phyloP scores from a whole-genome alignment of 1,140 invertebrate genomes.

The Diabrotica undecimpunctata region DNA sequence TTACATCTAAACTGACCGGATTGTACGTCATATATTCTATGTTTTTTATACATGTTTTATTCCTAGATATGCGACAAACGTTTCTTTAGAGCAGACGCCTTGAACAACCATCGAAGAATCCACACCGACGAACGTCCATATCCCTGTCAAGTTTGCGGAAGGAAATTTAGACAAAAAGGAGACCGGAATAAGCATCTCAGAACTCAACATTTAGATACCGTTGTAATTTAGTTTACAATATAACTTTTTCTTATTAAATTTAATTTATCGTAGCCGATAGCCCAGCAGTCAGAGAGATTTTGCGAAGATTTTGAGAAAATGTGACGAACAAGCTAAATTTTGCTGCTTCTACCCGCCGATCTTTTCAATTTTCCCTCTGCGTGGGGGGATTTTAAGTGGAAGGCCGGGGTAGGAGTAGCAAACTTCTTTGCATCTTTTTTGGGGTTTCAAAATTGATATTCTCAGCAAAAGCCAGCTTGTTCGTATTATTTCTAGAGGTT shows the following conservation, averaged over 20 bases:
- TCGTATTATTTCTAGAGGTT: too few relatives aligned
- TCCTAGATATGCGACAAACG: slow-evolving; percentile 52
- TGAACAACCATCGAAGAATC: slow-evolving; percentile 58
- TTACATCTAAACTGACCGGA: too few relatives aligned
- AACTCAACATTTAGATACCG: slow-evolving; percentile 51
- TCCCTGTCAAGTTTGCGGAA: slow-evolving; percentile 62
- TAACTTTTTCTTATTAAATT: neutral
- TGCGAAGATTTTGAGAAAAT: neutral
- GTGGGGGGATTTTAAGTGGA: too few relatives aligned
- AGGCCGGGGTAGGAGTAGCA: too few relatives aligned
- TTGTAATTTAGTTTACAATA: neutral
- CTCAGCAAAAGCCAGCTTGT: too few relatives aligned
- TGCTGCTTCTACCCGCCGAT: too few relatives aligned
- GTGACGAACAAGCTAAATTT: too few relatives aligned
- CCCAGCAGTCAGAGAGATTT: neutral
- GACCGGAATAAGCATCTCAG: slow-evolving; percentile 59
- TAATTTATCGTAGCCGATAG: neutral
- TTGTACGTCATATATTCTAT: too few relatives aligned
- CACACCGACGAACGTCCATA: slow-evolving; percentile 70
- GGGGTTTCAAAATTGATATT: too few relatives aligned
- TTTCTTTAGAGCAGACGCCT: slow-evolving; percentile 57
- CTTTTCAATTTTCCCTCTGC: too few relatives aligned
- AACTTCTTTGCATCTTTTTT: too few relatives aligned
- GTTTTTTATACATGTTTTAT: neutral
- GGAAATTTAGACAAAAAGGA: slow-evolving; percentile 60